These are phyloP conservation scores for Coregonus ussuriensis DNA, from an alignment of 2,797 vertebrate species.

Conservation along the genomic window DNA sequence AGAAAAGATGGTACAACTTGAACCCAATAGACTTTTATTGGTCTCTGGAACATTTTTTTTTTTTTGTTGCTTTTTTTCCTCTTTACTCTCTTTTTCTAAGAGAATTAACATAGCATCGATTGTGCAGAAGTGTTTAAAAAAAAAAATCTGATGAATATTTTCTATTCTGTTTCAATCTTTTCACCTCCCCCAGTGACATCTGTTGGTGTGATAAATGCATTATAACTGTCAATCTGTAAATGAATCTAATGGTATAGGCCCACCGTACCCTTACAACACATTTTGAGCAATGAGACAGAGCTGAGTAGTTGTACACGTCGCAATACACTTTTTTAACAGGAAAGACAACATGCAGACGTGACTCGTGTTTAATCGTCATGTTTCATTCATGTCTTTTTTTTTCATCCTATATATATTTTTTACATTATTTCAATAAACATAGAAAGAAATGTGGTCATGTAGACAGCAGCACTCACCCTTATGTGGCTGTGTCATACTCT, in stretches of 20 bases:
- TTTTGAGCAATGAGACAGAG: constrained; percentile 66
- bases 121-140: constrained; percentile 56
- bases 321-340: constrained; percentile 88
- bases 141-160: constrained; percentile 54
- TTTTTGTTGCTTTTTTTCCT: constrained; percentile 42
- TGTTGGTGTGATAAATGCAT: constrained; percentile 73
- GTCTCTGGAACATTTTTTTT: constrained; percentile 73
- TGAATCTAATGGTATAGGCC: constrained; percentile 59
- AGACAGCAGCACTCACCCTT: constrained; percentile 63
- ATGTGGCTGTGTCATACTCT: constrained; percentile 56
- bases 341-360: constrained; percentile 68
- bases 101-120: constrained; percentile 61
- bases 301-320: constrained; percentile 74
- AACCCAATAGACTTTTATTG: constrained; percentile 89
- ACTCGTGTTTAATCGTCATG: constrained; percentile 78
- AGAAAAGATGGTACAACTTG: constrained; percentile 78
- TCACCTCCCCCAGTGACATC: constrained; percentile 37
- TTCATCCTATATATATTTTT: constrained; percentile 26
- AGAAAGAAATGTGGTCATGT: constrained; percentile 71
- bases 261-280: constrained; percentile 40
- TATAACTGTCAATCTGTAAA: constrained; percentile 73
- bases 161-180: constrained; percentile 52
- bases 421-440: constrained; percentile 46
- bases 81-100: constrained; percentile 53
- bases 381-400: constrained; percentile 72